Base-by-base conservation (phyloP, 2,113 vertebrate genomes). In the Tenebrosternarchus preto region DNA sequence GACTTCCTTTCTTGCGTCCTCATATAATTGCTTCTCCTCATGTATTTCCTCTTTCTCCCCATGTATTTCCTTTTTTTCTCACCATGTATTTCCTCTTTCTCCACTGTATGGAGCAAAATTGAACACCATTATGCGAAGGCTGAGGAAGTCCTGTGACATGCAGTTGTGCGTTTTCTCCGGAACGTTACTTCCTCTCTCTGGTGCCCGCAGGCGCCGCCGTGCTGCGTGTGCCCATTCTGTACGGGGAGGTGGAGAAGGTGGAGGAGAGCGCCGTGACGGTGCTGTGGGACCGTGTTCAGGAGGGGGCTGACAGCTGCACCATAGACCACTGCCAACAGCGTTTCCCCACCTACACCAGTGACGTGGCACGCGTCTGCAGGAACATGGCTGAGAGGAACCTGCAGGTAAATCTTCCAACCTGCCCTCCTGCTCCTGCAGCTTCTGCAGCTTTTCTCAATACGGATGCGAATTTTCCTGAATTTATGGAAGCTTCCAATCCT, bases 301-400 rank as follows among this genome's bases (percentile, higher is more conserved):
- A 95, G 81, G 94, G 92, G 83, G 92, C 91, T 1, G 96, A 96
- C 83, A 95, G 92, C 11, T 93, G 94, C 11, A 94, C 94, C 19
- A 92, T 99, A 89, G 97, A 99, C 85, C 95, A 99, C 84, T 95
- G 94, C 89, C 94, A 94, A 77, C 96, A 97, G 85, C 92, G 97
- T 22, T 98, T 96, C 82, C 97, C 97, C 66, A 99, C 97, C 0
- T 93, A 97, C 0, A 92, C 95, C 57, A 93, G 90, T 19, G 96
- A 99, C 2, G 97, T 99, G 0, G 96, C 96, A 1, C 73, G 87
- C 0, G 95, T 99, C 81, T 99, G 96, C 85, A 93, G 95, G 64
- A 95, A 95, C 61, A 88, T 99, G 60, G 92, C 95, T 0, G 95
- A 97, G 86, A 94, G 93, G 86, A 92, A 91, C 1, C 92, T 95